Base-by-base conservation (phyloP, 2,113 vertebrate genomes). In the Octodon degus region DNA sequence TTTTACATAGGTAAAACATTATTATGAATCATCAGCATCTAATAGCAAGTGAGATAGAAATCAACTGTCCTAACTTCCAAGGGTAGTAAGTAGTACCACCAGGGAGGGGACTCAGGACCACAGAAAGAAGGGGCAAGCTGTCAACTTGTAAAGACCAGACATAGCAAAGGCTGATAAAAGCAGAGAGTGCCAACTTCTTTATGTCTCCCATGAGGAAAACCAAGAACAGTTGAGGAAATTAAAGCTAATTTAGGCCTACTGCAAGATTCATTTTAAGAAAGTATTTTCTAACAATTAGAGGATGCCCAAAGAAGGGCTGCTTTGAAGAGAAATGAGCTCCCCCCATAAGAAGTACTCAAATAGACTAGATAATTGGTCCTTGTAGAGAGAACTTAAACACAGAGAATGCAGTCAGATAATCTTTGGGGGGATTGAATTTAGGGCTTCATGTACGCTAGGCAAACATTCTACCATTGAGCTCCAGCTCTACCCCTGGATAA, bases 261-360 rank as follows among this genome's bases (percentile, higher is more conserved):
- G 30, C 62, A 86, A 90, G 81, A 93, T 92, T 95, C 27, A 16
- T 94, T 93, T 94, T 82, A 88, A 93, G 89, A 83, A 83, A 89
- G 43, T 37, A 25, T 72, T 91, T 95, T 95, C 79, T 92, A 91
- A 87, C 40, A 67, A 93, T 58, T 40, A 90, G 53, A 96, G 74
- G 60, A n/a, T 72, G 58, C 77, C 63, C 70, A 74, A 86, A 87
- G 17, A 47, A 67, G 27, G 16, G 91, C 34, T 16, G 0, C 55
- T 93, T 83, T 87, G 84, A 87, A 91, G 76, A 95, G 47, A 74
- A 89, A 58, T 70, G 76, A 87, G 55, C 63, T 85, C n/a, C n/a
- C 17, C 5, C 81, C 40, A 84, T 19, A 53, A 79, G 86, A 94
- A 40, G 60, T 82, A 86, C 67, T 90, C 65, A 96, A 94, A 62